These are phyloP conservation scores for Drosophila colorata DNA, from an alignment of 2,888 invertebrate species.

Conservation along the genomic window DNA sequence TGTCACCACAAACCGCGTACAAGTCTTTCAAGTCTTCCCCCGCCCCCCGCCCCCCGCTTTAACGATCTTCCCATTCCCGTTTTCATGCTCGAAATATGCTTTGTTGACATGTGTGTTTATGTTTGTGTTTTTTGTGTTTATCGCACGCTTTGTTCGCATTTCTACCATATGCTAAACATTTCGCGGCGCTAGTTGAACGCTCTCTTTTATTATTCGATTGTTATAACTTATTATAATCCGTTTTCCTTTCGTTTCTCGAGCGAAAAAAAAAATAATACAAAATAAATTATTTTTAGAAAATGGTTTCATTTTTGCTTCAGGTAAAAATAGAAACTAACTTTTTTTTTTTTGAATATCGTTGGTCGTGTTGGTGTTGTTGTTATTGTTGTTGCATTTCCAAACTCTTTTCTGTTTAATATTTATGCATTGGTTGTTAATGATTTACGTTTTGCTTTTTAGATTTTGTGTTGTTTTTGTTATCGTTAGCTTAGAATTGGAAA, in stretches of 20 bases:
- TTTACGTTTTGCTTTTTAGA: constrained; percentile 65
- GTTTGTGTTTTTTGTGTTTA: constrained; percentile 46
- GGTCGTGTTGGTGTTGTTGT: constrained; percentile 1
- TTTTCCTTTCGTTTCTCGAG: constrained; percentile 62
- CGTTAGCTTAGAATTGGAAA: constrained; percentile 67
- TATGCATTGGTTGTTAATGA: constrained; percentile 67
- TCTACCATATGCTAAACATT: constrained; percentile 68
- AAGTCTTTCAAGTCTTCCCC: neutral
- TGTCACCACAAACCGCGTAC: neutral
- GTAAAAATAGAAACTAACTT: constrained; percentile 58
- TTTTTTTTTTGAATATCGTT: constrained; percentile 9
- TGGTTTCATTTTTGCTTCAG: constrained; percentile 65
- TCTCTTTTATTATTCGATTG: constrained; percentile 56
- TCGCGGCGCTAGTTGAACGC: constrained; percentile 52
- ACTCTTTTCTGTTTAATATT: constrained; percentile 54
- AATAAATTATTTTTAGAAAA: constrained; percentile 76
- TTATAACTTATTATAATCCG: constrained; percentile 51
- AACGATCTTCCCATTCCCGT: constrained; percentile 23
- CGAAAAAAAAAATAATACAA: constrained; percentile 8
- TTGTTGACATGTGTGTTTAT: constrained; percentile 52
- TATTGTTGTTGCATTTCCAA: constrained; percentile 50
- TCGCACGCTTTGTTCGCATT: constrained; percentile 62
- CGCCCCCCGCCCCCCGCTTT: neutral
- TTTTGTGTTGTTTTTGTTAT: constrained; percentile 27
- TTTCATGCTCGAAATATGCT: constrained; percentile 58